Base-by-base conservation (phyloP, 2,797 vertebrate species). In the Chiloscyllium punctatum region DNA sequence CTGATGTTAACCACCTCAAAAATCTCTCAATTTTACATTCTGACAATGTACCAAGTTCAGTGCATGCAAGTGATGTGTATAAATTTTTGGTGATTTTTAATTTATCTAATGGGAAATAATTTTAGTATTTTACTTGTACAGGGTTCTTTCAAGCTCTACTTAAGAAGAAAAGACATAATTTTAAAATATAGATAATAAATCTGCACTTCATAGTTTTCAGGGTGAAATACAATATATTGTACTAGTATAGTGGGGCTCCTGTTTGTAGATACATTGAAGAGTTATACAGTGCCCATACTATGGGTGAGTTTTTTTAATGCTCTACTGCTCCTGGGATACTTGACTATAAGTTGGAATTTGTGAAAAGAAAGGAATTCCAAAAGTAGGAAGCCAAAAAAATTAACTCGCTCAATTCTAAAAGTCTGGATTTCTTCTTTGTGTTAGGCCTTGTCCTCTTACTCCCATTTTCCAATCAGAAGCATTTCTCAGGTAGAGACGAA, bases 401-500 rank as follows among this genome's bases (percentile, higher is more conserved):
- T 72, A 48, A 71, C 48, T 77, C 27, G 7, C 71, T 95, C 71
- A 77, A 33, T 94, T 72, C 71, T 77, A 57, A 72, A 94, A 95
- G 25, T 72, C 94, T 95, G 94, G 6, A 69, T 69, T 69, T 25
- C 66, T 91, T 91, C 15, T 69, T 25, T 37, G 37, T 92, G 90
- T 53, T 51, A 16, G 94, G 69, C 92, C 57, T 71, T 48, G 69
- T 42, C 42, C 30, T 74, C 77, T 25, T 77, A 30, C 71, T 57
- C 71, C 71, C 30, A 18, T 72, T 74, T 72, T 77, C 62, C 42
- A 95, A 95, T 95, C 48, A 53, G 48, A 74, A 72, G 48, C 94
- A 74, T 95, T 95, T 95, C 94, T 95, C 94, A 95, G 94, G 94
- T 95, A 95, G 71, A 95, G 69, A 25, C 48, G 11, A 77, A 77